Evolutionary conservation across 1,140 invertebrate genomes (phyloP), one percentile per base, ranked within the genome.

Genomic region (Pseudomyrmex dendroicus): DNA sequence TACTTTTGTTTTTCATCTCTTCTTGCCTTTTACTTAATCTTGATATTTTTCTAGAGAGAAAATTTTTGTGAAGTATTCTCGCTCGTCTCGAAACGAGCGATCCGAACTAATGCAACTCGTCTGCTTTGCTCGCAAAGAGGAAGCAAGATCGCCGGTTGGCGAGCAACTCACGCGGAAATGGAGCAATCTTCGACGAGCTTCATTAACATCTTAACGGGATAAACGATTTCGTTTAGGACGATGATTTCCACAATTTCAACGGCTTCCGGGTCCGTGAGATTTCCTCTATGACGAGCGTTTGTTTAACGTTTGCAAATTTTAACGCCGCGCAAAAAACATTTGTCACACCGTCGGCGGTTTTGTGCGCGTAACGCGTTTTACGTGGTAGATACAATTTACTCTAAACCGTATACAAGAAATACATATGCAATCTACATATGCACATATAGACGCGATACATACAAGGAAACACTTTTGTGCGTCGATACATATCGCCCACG

Each of bases 141-240:
- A 15, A 66, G 22, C 2, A 35, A 20, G 59, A n/a, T n/a, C n/a
- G 8, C n/a, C 4, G 54, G 13, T 8, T n/a, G 12, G 13, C 17
- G 52, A 57, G 17, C 44, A 46, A 70, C 15, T 35, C 52, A 59
- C 20, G 50, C 63, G 52, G 76, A 78, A 70, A 78, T 20, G 17
- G 13, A 48, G 25, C 2, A 61, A 64, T 67, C 56, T 74, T 73
- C 50, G n/a, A 62, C 52, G n/a, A 17, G 12, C 62, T 62, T 82
- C 46, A 67, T 85, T 82, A 85, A 73, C 84, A 85, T 83, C 50
- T 82, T 83, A 85, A 83, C 74, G 73, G 82, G 68, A 82, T 74
- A 85, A 85, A 73, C 72, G 84, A 44, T 61, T 72, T 73, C 57
- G 67, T 82, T 70, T 85, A 85, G 78, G 54, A 85, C 84, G 64